A percentile compares a stretch with the other conserved stretches of the same genome.
Evolutionary conservation across 2,797 vertebrate species (phyloP).

Genomic region (Myotis findleyi): DNA sequence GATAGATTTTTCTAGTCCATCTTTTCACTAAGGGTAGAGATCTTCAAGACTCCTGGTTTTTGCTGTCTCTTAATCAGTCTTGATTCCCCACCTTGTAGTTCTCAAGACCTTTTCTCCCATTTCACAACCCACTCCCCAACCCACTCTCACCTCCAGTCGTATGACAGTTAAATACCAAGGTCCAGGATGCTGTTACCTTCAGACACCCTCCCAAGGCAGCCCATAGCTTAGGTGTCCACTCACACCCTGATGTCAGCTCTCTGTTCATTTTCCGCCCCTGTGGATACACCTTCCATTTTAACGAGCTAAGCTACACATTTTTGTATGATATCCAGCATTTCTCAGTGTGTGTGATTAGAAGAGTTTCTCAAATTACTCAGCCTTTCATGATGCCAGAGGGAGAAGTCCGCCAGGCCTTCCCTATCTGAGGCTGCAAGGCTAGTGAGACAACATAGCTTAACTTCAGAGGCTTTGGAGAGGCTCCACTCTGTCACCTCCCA

Average conservation of each 20-base stretch:
- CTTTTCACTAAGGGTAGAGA: neutral
- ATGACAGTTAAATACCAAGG: neutral
- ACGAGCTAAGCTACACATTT: neutral
- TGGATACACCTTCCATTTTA: slow-evolving; percentile 32
- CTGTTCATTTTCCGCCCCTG: neutral
- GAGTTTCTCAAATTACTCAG: slow-evolving; percentile 31
- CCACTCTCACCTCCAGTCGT: neutral
- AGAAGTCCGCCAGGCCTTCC: neutral
- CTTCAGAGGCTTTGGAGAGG: neutral
- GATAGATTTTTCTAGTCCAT: neutral
- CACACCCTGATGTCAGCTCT: neutral
- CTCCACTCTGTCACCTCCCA: neutral
- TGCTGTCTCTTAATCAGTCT: neutral
- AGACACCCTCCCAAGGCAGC: neutral
- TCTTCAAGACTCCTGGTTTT: neutral
- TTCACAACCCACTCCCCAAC: neutral
- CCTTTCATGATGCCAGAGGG: neutral
- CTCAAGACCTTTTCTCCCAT: neutral
- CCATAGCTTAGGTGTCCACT: neutral
- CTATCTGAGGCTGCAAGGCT: neutral
- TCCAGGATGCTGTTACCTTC: neutral
- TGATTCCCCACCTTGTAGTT: neutral
- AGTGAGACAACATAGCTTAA: neutral
- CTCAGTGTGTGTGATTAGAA: neutral
- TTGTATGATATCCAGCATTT: neutral